Percentiles rank a stretch among this genome's conserved stretches.
Evolutionary conservation across 1,140 invertebrate species (phyloP).

Genomic region (Drosophila nikananu): DNA sequence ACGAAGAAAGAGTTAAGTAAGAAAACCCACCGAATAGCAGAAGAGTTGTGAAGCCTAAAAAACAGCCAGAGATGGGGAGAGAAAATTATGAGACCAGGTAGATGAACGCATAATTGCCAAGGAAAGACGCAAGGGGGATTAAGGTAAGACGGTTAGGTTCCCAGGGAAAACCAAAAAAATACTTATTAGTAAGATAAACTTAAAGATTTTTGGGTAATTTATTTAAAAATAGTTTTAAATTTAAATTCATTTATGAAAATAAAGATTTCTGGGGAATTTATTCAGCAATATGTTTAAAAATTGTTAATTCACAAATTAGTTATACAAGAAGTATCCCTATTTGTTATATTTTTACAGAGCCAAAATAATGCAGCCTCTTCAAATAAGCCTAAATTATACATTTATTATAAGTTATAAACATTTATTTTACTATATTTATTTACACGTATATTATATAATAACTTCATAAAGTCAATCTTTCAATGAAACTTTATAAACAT

Average conservation of each 20-base stretch:
- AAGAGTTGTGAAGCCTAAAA: constrained; percentile 48
- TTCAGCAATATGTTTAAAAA: no score
- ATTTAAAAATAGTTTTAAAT: no score
- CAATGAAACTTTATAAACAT: no score
- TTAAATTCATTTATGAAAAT: no score
- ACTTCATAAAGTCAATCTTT: no score
- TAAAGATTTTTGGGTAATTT: neutral
- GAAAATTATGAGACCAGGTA: constrained; percentile 58
- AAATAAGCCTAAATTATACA: neutral
- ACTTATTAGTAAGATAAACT: no score
- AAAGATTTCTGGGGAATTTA: neutral
- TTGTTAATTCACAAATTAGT: neutral
- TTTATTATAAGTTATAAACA: no score
- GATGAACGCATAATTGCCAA: constrained; percentile 55
- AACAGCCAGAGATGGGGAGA: constrained; percentile 7
- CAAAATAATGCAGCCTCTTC: neutral
- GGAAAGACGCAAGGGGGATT: constrained; percentile 4
- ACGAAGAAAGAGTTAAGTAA: constrained; percentile 7
- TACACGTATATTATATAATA: no score
- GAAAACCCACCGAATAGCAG: constrained; percentile 39
- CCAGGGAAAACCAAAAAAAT: constrained; percentile 28
- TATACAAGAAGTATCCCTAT: no score
- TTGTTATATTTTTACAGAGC: neutral
- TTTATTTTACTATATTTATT: no score
- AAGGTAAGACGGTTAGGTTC: constrained; percentile 1